Evolutionary conservation across 2,888 invertebrate genomes (phyloP), one percentile per base, ranked within the genome.

Genomic region (Perdita meconis): DNA sequence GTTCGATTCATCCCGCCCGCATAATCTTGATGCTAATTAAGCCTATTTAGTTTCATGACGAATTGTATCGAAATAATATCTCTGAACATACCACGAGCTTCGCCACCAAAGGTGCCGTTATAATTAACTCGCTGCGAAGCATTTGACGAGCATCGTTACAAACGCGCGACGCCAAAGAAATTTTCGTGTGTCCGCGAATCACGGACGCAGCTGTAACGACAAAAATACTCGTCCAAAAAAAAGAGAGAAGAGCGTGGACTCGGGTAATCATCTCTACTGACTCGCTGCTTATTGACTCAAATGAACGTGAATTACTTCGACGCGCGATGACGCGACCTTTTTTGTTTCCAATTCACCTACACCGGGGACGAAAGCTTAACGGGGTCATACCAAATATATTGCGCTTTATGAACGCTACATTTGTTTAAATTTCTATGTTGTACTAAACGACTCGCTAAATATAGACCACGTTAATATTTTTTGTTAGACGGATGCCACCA

Each of bases 41-140:
- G 30, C 51, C 13, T 50, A 51, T 57, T 63, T 55, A 26, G n/a
- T 16, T 42, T 38, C 47, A 34, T 47, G 26, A 22, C 0, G 40
- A 3, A 50, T 73, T 55, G 38, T 56, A 19, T 6, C 0, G 13
- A 1, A 10, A 50, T 50, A 74, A 71, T 47, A 13, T 16, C 24
- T 36, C 42, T 6, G n/a, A 34, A 40, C 16, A 24, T 19, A 42
- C n/a, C 12, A 16, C 22, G 40, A 36, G 50, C 26, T 42, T 13
- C 57, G 13, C 16, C 50, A 26, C 71, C 47, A 51, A 57, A 36
- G 1, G 2, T 30, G 6, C 16, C 5, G 26, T 34, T 8, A 8
- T 74, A 64, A 72, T 74, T 72, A 74, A 72, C 57, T 72, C 16
- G 10, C 22, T 24, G 16, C 42, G 36, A 63, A 36, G 22, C 16